Percentiles rank a stretch among this genome's conserved stretches.
phyloP scores from a whole-genome alignment of 2,113 vertebrate species.

The Nymphicus hollandicus region DNA sequence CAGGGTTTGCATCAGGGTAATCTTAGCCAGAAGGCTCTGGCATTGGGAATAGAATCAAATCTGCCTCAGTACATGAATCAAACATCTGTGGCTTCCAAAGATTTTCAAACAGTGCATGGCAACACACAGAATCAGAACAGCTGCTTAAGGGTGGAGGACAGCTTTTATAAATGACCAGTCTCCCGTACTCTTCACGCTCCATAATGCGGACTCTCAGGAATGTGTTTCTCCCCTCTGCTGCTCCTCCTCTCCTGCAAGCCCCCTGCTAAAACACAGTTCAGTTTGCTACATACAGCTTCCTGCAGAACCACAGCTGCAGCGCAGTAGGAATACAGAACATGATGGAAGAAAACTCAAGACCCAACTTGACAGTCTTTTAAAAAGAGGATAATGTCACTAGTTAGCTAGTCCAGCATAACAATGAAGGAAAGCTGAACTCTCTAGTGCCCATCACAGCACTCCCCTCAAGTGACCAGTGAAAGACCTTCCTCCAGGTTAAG shows the following conservation, averaged over 20 bases:
- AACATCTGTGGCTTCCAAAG: constrained; percentile 2
- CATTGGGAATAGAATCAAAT: not conserved
- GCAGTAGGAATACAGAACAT: not conserved
- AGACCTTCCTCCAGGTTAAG: not conserved
- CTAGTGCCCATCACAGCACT: not conserved
- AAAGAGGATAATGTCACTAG: not conserved
- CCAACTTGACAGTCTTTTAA: not conserved
- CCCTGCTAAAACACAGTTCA: not conserved
- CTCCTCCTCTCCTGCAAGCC: not conserved
- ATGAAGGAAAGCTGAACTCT: not conserved
- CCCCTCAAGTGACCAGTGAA: not conserved
- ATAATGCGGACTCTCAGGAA: not conserved
- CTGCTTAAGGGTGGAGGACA: constrained; percentile 28
- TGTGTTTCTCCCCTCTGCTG: not conserved
- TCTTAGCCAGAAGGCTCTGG: not conserved
- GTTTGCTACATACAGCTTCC: not conserved
- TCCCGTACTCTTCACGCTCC: not conserved
- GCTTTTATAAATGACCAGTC: not conserved
- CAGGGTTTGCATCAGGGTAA: not conserved
- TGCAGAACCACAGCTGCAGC: not conserved
- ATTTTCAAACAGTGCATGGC: not conserved
- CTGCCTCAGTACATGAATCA: not conserved
- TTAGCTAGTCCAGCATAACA: accelerated
- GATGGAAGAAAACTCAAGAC: not conserved
- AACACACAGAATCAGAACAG: not conserved